These are phyloP conservation scores for Lethrus apterus DNA, from an alignment of 1,140 invertebrate genomes.

Conservation along the genomic window DNA sequence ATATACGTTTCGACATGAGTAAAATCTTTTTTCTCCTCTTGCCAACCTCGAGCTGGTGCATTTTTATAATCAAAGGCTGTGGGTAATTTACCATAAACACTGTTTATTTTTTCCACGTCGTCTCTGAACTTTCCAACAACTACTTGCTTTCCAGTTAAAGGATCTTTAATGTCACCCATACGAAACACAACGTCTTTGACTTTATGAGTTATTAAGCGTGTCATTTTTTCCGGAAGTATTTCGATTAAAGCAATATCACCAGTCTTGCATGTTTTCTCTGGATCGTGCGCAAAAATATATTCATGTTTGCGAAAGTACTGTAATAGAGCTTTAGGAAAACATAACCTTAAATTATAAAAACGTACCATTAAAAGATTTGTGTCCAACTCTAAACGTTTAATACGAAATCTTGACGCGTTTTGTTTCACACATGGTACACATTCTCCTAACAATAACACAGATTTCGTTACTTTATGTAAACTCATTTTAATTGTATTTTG, in stretches of 20 bases:
- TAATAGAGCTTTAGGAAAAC: slow-evolving; percentile 37
- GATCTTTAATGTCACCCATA: slow-evolving; percentile 74
- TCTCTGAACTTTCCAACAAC: slow-evolving; percentile 65
- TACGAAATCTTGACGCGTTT: slow-evolving; percentile 67
- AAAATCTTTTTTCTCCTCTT: slow-evolving; percentile 74
- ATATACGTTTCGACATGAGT: slow-evolving; percentile 65
- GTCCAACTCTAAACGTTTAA: slow-evolving; percentile 63
- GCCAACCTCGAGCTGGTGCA: slow-evolving; percentile 68
- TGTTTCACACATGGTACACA: slow-evolving; percentile 65
- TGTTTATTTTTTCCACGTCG: slow-evolving; percentile 56
- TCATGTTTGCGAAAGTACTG: slow-evolving; percentile 72
- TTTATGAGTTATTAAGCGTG: slow-evolving; percentile 68
- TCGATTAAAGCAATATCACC: slow-evolving; percentile 76
- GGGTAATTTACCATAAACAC: slow-evolving; percentile 62
- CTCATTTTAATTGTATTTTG: slow-evolving; percentile 27
- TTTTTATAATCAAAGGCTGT: slow-evolving; percentile 67
- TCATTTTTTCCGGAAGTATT: slow-evolving; percentile 60
- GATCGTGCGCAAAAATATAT: slow-evolving; percentile 68
- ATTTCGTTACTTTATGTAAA: slow-evolving; percentile 29
- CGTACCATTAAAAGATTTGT: slow-evolving; percentile 60
- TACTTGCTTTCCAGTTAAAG: slow-evolving; percentile 73
- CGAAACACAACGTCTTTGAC: slow-evolving; percentile 73
- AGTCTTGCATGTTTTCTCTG: slow-evolving; percentile 64
- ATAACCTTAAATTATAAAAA: slow-evolving; percentile 26
- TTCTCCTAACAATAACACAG: slow-evolving; percentile 53